Percentiles rank a stretch among this genome's conserved stretches.
phyloP scores from a whole-genome alignment of 2,888 invertebrate species.

The Himalopsyche tibetana region DNA sequence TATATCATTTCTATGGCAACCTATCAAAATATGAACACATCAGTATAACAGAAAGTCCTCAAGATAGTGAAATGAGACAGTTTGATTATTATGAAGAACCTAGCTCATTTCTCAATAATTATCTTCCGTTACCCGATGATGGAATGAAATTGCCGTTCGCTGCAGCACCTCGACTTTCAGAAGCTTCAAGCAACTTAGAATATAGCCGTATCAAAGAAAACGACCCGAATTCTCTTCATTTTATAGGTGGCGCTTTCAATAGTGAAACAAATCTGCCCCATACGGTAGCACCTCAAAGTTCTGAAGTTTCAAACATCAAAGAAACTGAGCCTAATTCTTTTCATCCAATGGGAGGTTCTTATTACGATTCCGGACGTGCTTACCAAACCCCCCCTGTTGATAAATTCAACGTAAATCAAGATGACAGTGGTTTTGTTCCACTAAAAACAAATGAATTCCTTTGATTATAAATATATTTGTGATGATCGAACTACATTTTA shows the following conservation, averaged over 20 bases:
- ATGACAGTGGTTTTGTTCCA: conserved; percentile 62
- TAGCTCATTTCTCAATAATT: conserved; percentile 38
- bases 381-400: conserved; percentile 41
- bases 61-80: conserved; percentile 50
- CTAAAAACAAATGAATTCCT: conserved; percentile 8
- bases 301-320: neutral
- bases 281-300: neutral
- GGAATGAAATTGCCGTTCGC: neutral
- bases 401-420: conserved; percentile 53
- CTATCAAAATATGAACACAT: conserved; percentile 60
- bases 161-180: neutral
- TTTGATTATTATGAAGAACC: conserved; percentile 52
- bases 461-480: too few species aligned
- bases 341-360: conserved; percentile 54
- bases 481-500: too few species aligned
- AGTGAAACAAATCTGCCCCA: neutral
- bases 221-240: conserved; percentile 28
- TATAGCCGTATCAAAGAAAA: neutral
- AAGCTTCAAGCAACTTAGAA: neutral
- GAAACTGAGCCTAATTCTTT: conserved; percentile 23
- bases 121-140: conserved; percentile 29
- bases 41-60: conserved; percentile 58
- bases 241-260: neutral
- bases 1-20: conserved; percentile 61
- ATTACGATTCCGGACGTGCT: conserved; percentile 54